These are phyloP conservation scores for Acanthoscelides obtectus DNA, from an alignment of 2,888 invertebrate genomes.

Conservation along the genomic window DNA sequence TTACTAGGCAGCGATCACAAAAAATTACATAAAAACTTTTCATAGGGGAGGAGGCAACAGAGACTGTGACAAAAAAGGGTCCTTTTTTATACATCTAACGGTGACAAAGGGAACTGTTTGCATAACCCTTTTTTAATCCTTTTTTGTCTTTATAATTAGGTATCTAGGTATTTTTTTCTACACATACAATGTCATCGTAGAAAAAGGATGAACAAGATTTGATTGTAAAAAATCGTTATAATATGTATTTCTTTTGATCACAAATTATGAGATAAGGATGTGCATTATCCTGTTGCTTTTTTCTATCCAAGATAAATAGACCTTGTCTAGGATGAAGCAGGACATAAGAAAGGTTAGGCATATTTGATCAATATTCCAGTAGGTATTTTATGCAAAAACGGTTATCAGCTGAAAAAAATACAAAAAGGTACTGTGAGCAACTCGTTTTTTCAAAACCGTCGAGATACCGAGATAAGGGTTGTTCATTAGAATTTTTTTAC, in stretches of 20 bases:
- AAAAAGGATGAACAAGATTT: neutral
- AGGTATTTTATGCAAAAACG: neutral
- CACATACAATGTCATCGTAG: neutral
- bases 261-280: neutral
- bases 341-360: neutral
- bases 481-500: neutral
- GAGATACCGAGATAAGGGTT: neutral
- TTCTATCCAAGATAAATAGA: neutral
- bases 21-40: neutral
- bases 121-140: neutral
- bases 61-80: neutral
- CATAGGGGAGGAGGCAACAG: neutral
- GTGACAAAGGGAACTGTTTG: neutral
- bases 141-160: neutral
- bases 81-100: neutral
- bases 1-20: neutral
- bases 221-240: neutral
- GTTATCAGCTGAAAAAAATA: neutral
- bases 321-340: neutral
- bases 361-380: neutral
- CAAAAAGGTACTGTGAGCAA: neutral
- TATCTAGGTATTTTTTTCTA: neutral
- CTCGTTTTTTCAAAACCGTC: neutral
- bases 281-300: neutral
- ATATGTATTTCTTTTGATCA: neutral